Evolutionary conservation across 2,113 vertebrate genomes (phyloP).

Genomic region (Aphelocoma coerulescens): DNA sequence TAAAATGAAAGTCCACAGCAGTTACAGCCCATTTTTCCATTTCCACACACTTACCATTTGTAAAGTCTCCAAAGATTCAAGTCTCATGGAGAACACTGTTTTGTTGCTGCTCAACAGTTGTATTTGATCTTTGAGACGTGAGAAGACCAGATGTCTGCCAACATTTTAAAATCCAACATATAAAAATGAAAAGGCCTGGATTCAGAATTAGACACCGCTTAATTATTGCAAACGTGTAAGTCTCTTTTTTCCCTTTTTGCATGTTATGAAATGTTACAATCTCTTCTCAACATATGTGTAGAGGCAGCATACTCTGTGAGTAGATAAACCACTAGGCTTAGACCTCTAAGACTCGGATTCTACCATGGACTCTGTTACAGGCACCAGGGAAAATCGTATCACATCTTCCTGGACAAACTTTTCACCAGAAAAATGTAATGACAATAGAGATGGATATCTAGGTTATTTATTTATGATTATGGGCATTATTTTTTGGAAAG

Average conservation of each 20-base stretch:
- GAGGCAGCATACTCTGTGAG: background rate
- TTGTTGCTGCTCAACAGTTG: background rate
- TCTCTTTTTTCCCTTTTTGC: background rate
- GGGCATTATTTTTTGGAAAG: background rate
- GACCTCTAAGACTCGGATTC: background rate
- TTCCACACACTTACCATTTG: slow-evolving; percentile 29
- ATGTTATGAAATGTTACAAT: background rate
- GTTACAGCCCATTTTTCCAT: slow-evolving; percentile 31
- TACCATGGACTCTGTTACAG: background rate
- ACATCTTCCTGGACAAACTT: background rate
- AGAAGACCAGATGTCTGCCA: background rate
- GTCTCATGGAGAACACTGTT: slow-evolving; percentile 2
- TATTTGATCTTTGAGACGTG: background rate
- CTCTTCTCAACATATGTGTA: background rate
- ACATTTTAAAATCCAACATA: slow-evolving; percentile 1
- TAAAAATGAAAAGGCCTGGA: slow-evolving; percentile 9
- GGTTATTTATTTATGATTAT: background rate
- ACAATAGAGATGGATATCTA: background rate
- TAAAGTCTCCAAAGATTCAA: background rate
- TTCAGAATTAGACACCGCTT: background rate
- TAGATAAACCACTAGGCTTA: background rate
- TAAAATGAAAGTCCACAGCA: background rate
- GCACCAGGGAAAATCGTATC: background rate
- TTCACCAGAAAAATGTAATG: background rate
- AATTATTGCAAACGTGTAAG: slow-evolving; percentile 2